These are phyloP conservation scores for Cybosia mesomella DNA, from an alignment of 2,888 invertebrate species.

Conservation along the genomic window DNA sequence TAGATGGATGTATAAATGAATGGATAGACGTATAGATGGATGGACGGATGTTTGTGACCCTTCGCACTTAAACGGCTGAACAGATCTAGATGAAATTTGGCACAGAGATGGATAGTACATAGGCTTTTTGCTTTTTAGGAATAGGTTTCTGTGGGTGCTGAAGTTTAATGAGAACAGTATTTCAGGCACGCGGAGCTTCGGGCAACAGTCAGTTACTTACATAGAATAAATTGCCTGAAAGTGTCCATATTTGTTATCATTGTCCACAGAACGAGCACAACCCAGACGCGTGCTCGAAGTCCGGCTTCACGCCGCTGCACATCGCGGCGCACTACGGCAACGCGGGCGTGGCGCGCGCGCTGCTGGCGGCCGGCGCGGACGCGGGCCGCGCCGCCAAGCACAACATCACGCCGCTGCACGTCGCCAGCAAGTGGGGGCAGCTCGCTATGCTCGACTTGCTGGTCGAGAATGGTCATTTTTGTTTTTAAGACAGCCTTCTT, in stretches of 20 bases:
- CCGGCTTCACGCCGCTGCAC: constrained; percentile 99
- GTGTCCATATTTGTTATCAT: background rate
- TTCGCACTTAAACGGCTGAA: background rate
- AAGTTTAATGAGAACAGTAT: too few relatives aligned
- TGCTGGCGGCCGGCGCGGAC: constrained; percentile 97
- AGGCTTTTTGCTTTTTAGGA: too few relatives aligned
- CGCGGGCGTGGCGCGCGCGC: constrained; percentile 95
- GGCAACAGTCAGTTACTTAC: too few relatives aligned
- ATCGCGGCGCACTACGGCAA: constrained; percentile 99
- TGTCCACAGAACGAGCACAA: constrained; percentile 94
- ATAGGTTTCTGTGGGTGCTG: too few relatives aligned
- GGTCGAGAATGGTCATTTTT: constrained; percentile 89
- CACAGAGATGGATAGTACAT: background rate
- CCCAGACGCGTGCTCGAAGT: constrained; percentile 98
- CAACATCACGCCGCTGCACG: constrained; percentile 99
- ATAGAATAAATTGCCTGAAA: background rate
- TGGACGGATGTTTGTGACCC: background rate
- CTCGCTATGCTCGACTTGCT: constrained; percentile 96
- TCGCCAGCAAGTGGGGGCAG: constrained; percentile 99
- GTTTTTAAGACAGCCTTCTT: background rate
- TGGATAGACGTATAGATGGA: too few relatives aligned
- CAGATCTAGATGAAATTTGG: too few relatives aligned
- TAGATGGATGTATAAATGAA: too few relatives aligned
- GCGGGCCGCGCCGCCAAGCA: constrained; percentile 99
- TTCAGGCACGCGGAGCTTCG: too few relatives aligned